phyloP scores from a whole-genome alignment of 2,113 vertebrate species.

The Gymnocephalus cernua region DNA sequence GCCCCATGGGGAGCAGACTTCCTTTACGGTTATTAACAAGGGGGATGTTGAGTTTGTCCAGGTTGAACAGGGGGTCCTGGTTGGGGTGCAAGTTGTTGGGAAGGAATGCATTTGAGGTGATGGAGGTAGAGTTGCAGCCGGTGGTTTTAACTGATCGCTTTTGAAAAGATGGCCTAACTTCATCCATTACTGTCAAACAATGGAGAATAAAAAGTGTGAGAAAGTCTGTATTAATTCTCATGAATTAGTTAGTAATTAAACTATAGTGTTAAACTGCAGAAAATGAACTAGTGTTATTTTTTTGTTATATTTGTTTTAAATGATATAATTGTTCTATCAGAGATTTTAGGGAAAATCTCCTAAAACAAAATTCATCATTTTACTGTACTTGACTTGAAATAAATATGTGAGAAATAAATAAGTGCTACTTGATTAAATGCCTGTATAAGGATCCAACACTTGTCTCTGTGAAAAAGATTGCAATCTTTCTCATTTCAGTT shows the following conservation, averaged over 20 bases:
- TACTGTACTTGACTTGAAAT: not conserved
- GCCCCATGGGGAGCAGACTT: slow-evolving; percentile 84
- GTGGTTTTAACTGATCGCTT: slow-evolving; percentile 89
- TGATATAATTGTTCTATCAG: not conserved
- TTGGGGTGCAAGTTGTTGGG: slow-evolving; percentile 83
- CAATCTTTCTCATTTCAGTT: slow-evolving; percentile 8
- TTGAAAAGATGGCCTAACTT: slow-evolving; percentile 89
- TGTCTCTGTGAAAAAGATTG: not conserved
- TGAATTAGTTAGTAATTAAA: slow-evolving; percentile 21
- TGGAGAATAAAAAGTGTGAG: slow-evolving; percentile 83
- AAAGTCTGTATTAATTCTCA: slow-evolving; percentile 39
- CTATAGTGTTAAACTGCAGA: not conserved
- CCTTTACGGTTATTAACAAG: slow-evolving; percentile 92
- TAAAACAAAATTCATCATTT: not conserved
- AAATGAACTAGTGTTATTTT: slow-evolving; percentile 1
- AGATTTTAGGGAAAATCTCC: slow-evolving; percentile 19
- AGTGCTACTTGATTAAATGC: not conserved
- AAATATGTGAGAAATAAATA: slow-evolving; percentile 23
- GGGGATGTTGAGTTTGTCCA: slow-evolving; percentile 78
- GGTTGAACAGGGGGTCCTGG: slow-evolving; percentile 77
- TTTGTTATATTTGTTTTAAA: slow-evolving; percentile 6
- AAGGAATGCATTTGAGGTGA: slow-evolving; percentile 72
- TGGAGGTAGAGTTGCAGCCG: slow-evolving; percentile 75
- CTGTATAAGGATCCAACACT: not conserved
- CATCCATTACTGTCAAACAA: slow-evolving; percentile 94